Conservation (phyloP, 2,113 vertebrate genomes). For the Ceuthmochares aereus region DNA sequence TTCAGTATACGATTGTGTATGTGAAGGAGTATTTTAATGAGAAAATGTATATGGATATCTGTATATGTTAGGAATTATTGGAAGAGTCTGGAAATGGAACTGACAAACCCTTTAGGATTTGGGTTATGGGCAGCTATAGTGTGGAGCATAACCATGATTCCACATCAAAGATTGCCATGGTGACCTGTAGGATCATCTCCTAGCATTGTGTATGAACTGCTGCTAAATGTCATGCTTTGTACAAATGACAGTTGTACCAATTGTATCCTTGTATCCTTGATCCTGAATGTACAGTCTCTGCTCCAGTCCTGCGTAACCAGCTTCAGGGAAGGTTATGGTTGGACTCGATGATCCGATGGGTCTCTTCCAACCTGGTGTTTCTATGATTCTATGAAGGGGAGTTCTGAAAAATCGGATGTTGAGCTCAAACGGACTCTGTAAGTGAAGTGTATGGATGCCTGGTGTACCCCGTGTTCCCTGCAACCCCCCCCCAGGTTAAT, state of each 20-base stretch:
- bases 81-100: background rate
- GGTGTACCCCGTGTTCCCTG: background rate
- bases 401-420: background rate
- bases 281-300: background rate
- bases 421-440: background rate
- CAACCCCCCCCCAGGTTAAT: background rate
- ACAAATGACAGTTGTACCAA: background rate
- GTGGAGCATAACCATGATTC: background rate
- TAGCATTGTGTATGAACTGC: fast-evolving
- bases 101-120: background rate
- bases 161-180: background rate
- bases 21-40: constrained; percentile 59
- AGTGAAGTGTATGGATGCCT: background rate
- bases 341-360: too few species aligned
- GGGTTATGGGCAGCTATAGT: background rate
- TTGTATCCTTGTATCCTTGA: fast-evolving
- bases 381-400: too few species aligned
- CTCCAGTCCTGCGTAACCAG: background rate
- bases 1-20: constrained; percentile 53
- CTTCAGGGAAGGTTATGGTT: background rate
- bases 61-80: constrained; percentile 23
- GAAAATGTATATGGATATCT: constrained; percentile 24
- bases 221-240: background rate
- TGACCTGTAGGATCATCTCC: background rate
- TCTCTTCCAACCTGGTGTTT: too few species aligned